Evolutionary conservation across 2,888 invertebrate species (phyloP).

Genomic region (Gymnosoma rotundatum): DNA sequence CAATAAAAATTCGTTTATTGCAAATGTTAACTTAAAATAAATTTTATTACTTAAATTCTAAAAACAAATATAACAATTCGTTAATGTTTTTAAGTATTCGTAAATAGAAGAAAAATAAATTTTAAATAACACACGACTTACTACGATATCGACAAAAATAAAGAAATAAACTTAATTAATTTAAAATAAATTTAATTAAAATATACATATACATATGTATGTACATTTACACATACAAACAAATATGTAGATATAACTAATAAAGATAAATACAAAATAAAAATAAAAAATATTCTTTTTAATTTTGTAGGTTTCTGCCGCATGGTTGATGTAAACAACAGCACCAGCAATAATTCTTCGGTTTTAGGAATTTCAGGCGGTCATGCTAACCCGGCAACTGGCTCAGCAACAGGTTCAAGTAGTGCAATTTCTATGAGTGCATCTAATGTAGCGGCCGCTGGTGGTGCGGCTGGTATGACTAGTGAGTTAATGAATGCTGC

Average conservation of each 20-base stretch:
- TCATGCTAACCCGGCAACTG: conserved; percentile 74
- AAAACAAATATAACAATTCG: no score
- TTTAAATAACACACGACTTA: no score
- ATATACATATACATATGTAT: no score
- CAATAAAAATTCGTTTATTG: no score
- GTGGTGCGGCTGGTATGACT: conserved; percentile 78
- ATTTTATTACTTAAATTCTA: no score
- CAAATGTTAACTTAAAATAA: no score
- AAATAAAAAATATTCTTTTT: neutral
- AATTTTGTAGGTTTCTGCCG: conserved; percentile 89
- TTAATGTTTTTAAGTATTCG: no score
- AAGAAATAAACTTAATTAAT: neutral
- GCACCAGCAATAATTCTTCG: conserved; percentile 82
- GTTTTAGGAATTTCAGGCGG: conserved; percentile 77
- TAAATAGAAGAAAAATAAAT: no score
- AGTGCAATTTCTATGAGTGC: conserved; percentile 71
- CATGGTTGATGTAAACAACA: conserved; percentile 86
- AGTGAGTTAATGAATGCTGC: conserved; percentile 75
- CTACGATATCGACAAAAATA: neutral
- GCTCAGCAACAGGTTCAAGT: conserved; percentile 69
- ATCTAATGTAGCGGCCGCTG: conserved; percentile 69
- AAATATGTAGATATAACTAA: no score
- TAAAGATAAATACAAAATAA: neutral
- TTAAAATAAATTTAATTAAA: neutral
- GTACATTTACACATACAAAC: no score